Evolutionary conservation across 2,888 invertebrate genomes (phyloP), one percentile per base, ranked within the genome.

Genomic region (Orchesella flavescens): DNA sequence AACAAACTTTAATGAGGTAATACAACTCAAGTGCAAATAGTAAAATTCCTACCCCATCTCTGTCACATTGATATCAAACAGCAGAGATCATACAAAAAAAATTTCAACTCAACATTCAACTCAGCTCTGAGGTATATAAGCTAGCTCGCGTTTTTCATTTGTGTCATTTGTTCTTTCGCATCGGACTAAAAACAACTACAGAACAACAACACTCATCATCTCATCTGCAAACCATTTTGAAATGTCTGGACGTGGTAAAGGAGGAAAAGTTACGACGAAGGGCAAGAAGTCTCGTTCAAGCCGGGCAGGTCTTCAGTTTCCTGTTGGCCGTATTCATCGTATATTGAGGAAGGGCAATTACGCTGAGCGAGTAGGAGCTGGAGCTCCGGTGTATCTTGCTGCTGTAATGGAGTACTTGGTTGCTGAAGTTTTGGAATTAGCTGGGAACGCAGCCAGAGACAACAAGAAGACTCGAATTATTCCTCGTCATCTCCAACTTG

Each of bases 401-500:
- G 81, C 81, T 9, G 81, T 81, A 0, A 75, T 81, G 81, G 81
- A 78, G 23, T 78, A 78, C 15, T 53, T 78, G 71, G 71, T 71
- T 10, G 78, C 78, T 49, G 78, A 78, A 63, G 65, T 79, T 17
- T 24, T 72, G 0, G 72, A 79, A 34, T 24, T 79, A 68, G 81
- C 75, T 17, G 91, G 92, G 0, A 93, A 93, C 83, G 93, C 93
- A 0, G 93, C 93, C 0, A 89, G 91, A 53, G 93, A 94, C 77
- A 94, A 94, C 89, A 93, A 94, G 86, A 94, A 94, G 89, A 91
- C 91, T 0, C 90, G 93, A 90, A 95, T 96, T 89, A 93, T 94
- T 79, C 95, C 95, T 0, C 92, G 95, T 71, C 95, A 95, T 90
- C 91, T 96, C 24, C 94, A 95, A 89, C 89, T 96, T 86, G 95